These are phyloP conservation scores for Margarornis squamiger DNA, from an alignment of 2,797 vertebrate species.

Conservation along the genomic window DNA sequence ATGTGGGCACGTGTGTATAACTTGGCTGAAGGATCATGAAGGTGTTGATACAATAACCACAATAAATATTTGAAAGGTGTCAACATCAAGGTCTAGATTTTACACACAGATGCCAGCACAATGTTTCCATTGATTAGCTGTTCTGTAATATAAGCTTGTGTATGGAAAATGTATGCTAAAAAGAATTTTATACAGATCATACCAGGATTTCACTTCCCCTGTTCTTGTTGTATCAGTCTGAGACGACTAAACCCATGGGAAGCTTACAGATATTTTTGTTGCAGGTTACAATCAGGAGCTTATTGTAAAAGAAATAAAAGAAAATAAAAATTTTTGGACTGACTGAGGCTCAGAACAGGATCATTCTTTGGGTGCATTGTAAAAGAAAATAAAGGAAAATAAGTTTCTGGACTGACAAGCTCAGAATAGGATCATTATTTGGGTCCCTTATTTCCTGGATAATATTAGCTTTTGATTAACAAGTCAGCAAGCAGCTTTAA, in stretches of 20 bases:
- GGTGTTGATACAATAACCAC: slow-evolving; percentile 25
- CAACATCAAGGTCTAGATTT: slow-evolving; percentile 49
- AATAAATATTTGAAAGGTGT: slow-evolving; percentile 57
- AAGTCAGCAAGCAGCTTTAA: not conserved
- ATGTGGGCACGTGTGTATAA: not conserved
- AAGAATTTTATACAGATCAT: not conserved
- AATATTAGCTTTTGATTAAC: not conserved
- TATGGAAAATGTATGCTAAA: slow-evolving; percentile 10
- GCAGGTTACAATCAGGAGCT: not conserved
- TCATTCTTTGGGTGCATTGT: not conserved
- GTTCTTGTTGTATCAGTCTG: slow-evolving; percentile 16
- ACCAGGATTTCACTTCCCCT: slow-evolving; percentile 34
- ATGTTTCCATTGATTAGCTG: slow-evolving; percentile 49
- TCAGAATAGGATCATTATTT: not conserved
- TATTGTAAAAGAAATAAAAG: not conserved
- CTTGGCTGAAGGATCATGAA: slow-evolving; percentile 32
- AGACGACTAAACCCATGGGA: not conserved
- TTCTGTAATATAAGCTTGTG: slow-evolving; percentile 28
- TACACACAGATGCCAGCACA: slow-evolving; percentile 38
- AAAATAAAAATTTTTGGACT: not conserved
- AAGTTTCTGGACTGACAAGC: not conserved
- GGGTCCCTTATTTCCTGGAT: not conserved
- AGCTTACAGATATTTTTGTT: not conserved
- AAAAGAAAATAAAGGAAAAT: not conserved
- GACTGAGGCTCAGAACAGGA: not conserved